Evolutionary conservation across 2,797 vertebrate species (phyloP).

Genomic region (Psittacula echo): DNA sequence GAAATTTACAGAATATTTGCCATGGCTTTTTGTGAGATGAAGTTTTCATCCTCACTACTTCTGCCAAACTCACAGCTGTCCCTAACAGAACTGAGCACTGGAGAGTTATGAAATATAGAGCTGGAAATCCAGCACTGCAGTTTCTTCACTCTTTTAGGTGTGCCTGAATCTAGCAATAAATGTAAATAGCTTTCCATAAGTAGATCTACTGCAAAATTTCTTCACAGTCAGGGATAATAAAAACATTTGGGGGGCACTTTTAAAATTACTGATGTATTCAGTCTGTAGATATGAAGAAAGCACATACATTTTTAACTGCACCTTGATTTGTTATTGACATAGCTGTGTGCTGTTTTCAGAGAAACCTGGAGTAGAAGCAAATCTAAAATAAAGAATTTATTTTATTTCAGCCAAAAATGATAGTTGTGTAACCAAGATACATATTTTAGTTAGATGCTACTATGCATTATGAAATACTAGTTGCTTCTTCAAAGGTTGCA

Average conservation of each 20-base stretch:
- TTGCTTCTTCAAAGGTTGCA: constrained; percentile 28
- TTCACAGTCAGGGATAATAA: neutral
- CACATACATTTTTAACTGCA: neutral
- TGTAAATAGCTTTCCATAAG: neutral
- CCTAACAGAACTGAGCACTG: neutral
- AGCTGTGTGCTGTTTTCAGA: neutral
- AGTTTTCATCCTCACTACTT: neutral
- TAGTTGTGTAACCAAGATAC: neutral
- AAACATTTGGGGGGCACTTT: neutral
- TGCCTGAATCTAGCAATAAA: neutral
- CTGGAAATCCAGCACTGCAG: neutral
- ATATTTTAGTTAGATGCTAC: constrained; percentile 14
- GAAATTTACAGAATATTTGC: neutral
- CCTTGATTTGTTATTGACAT: constrained; percentile 5
- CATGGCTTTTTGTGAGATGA: neutral
- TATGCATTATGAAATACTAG: constrained; percentile 53
- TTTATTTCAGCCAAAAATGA: constrained; percentile 35
- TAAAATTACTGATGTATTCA: neutral
- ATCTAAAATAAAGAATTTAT: constrained; percentile 34
- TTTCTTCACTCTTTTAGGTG: neutral
- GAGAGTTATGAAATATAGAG: neutral
- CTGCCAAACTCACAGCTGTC: neutral
- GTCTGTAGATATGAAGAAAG: neutral
- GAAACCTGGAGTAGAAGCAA: constrained; percentile 2
- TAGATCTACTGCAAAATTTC: neutral